Evolutionary conservation across 2,888 invertebrate species (phyloP).

Genomic region (Furcula furcula): DNA sequence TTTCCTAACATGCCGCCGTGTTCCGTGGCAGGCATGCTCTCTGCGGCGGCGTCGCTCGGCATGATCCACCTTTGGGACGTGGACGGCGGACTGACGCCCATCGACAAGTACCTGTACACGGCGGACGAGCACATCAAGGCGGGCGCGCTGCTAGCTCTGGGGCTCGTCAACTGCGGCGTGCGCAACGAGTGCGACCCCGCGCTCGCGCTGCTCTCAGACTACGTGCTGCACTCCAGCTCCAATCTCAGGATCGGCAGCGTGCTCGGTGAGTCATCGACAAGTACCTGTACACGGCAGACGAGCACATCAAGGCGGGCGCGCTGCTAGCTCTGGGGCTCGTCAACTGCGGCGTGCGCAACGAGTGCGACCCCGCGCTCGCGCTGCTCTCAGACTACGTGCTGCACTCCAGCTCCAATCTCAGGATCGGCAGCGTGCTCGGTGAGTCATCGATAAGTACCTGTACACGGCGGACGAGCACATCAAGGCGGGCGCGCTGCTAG

Average conservation of each 20-base stretch:
- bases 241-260: slow-evolving; percentile 94
- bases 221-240: slow-evolving; percentile 91
- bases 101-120: slow-evolving; percentile 98
- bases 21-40: slow-evolving; percentile 88
- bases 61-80: slow-evolving; percentile 99
- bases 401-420: slow-evolving; percentile 90
- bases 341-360: slow-evolving; percentile 97
- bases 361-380: slow-evolving; percentile 98
- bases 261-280: slow-evolving; percentile 81
- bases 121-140: slow-evolving; percentile 98
- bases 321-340: slow-evolving; percentile 98
- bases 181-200: slow-evolving; percentile 99
- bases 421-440: slow-evolving; percentile 91
- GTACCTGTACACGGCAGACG: slow-evolving; percentile 96
- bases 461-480: slow-evolving; percentile 98
- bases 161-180: slow-evolving; percentile 98
- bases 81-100: slow-evolving; percentile 98
- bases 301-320: slow-evolving; percentile 98
- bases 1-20: background rate
- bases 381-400: slow-evolving; percentile 96
- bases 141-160: slow-evolving; percentile 97
- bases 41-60: slow-evolving; percentile 98
- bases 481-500: slow-evolving; percentile 97
- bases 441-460: slow-evolving; percentile 86
- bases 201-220: slow-evolving; percentile 96